Evolutionary conservation across 92 coral and sea anemone genomes (phyloP), one percentile per base, ranked within the genome.

Genomic region (Scolanthus callimorphus): DNA sequence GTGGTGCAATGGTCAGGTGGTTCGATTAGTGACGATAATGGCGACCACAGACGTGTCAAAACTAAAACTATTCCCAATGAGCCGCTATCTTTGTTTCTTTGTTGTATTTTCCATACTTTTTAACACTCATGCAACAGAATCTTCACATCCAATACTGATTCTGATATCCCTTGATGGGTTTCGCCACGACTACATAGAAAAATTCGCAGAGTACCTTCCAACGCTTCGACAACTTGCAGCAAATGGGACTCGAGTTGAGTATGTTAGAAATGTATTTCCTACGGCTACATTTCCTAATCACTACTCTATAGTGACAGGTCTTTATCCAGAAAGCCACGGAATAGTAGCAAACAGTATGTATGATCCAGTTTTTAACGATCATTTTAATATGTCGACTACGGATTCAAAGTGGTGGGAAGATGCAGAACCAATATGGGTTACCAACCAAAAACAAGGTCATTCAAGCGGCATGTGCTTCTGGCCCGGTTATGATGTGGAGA

Each of bases 201-300:
- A 83, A 74, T 59, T 73, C 56, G 59, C 69, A 29, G 82, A 67
- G 0, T 17, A 15, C 44, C 15, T 67, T 24, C 74, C 74, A 15
- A 55, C 53, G 4, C 74, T 67, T 2, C 57, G 20, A 25, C 26
- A 39, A 54, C 29, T 67, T 20, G 74, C 74, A 12, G 12, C 28
- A 37, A 23, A 60, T 1, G 97, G 97, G n/a, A 84, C 76, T 0
- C 76, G 77, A 20, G 91, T 85, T 4, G 58, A 74, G 11, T 80
- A 81, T 39, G 80, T 87, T 0, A 74, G 66, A 31, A 91, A 91
- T 24, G 97, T 91, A 4, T 91, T 82, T 48, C 95, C 95, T 25
- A 70, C 96, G 2, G 69, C 49, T 27, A 87, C 97, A 11, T 76
- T 91, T n/a, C 97, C 97, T 1, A 91, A 91, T 60, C 97, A 91